Conservation (phyloP, 2,113 vertebrate species). For the Rhinopomastus cyanomelas region DNA sequence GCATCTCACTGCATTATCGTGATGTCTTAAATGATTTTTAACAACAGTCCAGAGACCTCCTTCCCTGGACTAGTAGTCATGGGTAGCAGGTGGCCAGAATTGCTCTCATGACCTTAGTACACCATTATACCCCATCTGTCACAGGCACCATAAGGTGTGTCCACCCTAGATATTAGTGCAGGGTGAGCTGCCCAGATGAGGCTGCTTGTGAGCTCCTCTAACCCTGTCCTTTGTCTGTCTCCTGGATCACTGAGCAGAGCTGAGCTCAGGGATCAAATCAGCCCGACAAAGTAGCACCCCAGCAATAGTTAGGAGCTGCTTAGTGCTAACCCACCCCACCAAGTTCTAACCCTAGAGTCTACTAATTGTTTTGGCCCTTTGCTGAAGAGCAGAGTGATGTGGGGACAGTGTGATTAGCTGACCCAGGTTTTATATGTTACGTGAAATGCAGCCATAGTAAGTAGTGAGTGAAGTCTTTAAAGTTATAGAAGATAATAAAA, state of each 20-base stretch:
- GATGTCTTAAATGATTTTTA: not conserved
- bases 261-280: not conserved
- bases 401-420: not conserved
- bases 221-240: not conserved
- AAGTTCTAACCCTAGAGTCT: not conserved
- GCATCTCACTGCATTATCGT: not conserved
- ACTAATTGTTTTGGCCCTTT: not conserved
- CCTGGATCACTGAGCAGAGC: not conserved
- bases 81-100: constrained; percentile 1
- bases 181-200: not conserved
- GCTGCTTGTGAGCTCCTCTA: not conserved
- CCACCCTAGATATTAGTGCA: not conserved
- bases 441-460: not conserved
- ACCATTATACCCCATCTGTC: not conserved
- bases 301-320: not conserved
- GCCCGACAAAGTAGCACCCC: not conserved
- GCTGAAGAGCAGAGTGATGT: not conserved
- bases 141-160: not conserved
- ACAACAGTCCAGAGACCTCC: not conserved
- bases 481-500: not conserved
- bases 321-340: not conserved
- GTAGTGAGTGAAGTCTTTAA: not conserved
- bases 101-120: not conserved
- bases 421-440: not conserved
- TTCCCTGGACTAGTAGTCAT: not conserved